phyloP scores from a whole-genome alignment of 2,888 invertebrate genomes.

The Stegophylla sp. region DNA sequence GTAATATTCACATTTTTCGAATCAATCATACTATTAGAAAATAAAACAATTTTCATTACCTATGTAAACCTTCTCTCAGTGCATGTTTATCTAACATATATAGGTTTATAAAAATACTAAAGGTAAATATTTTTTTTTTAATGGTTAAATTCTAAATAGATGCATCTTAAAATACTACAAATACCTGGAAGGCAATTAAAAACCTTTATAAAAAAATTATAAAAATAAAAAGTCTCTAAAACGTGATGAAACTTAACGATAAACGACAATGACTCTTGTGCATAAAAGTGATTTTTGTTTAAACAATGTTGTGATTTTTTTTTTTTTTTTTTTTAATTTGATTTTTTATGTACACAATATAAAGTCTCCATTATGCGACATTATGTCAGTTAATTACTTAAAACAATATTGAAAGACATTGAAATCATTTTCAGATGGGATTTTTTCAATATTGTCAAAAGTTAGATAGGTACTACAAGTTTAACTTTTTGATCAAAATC shows the following conservation, averaged over 20 bases:
- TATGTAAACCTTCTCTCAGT: too few species aligned
- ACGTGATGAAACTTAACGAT: slow-evolving; percentile 29
- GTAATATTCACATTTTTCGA: too few species aligned
- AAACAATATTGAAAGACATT: slow-evolving; percentile 27
- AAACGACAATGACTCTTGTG: slow-evolving; percentile 32
- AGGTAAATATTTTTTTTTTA: too few species aligned
- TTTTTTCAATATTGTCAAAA: slow-evolving; percentile 30
- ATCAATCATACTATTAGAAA: too few species aligned
- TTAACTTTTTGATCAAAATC: slow-evolving; percentile 36
- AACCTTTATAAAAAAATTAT: background rate
- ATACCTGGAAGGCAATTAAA: too few species aligned
- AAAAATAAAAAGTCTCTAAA: slow-evolving; percentile 2
- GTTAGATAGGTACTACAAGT: background rate
- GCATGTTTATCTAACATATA: too few species aligned
- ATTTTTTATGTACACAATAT: slow-evolving; percentile 38
- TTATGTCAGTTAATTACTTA: slow-evolving; percentile 41
- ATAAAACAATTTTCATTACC: too few species aligned
- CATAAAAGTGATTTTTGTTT: slow-evolving; percentile 12
- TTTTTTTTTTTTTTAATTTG: slow-evolving; percentile 9
- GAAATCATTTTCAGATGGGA: slow-evolving; percentile 15
- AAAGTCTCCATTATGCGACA: slow-evolving; percentile 29
- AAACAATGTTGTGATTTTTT: slow-evolving; percentile 15
- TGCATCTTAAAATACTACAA: background rate
- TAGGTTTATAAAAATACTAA: too few species aligned
- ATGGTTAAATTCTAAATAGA: too few species aligned